Base-by-base conservation (phyloP, 2,888 invertebrate species). In the Pyrrhosoma nymphula region DNA sequence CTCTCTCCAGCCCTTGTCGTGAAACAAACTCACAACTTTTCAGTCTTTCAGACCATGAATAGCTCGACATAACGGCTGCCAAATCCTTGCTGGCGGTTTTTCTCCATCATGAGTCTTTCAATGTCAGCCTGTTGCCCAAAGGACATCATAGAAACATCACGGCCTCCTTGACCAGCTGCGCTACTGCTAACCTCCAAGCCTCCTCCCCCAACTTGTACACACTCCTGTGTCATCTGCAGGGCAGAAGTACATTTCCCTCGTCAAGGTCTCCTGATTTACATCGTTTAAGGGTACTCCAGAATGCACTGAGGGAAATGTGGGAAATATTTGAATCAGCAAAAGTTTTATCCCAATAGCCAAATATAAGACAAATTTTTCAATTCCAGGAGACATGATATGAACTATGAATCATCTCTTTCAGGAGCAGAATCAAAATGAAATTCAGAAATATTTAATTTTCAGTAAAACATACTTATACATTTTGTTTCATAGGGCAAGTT, bases 31-130 rank as follows among this genome's bases (percentile, higher is more conserved):
- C 60, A 93, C 47, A n/a, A n/a, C 69, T 26, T 93, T 47, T 63
- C n/a, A 93, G 93, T 93, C 93, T 47, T 47, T 95, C 90, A 96
- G 95, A 96, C 96, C 96, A 97, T 96, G 96, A 97, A 97, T 69
- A 97, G 96, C 96, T 97, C 97, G 16, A 97, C 96, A 95, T 97
- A 96, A 93, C 97, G 96, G 96, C 97, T 97, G 82, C 97, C 97
- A 90, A 97, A 96, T 95, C 97, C 96, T 91, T 91, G 69, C 95
- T 97, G 97, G 69, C 97, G 96, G 96, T 97, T 97, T 95, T 97
- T 96, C 96, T 97, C 97, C 90, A 96, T 96, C 95, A 97, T 96
- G 30, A 97, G 97, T 93, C 97, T 96, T 96, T 97, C 97, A 2
- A 97, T 97, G 95, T 97, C 97, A 4, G 96, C 96, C 95, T 97